These are phyloP conservation scores for Mormoops blainvillei DNA, from an alignment of 2,113 vertebrate species.

Conservation along the genomic window DNA sequence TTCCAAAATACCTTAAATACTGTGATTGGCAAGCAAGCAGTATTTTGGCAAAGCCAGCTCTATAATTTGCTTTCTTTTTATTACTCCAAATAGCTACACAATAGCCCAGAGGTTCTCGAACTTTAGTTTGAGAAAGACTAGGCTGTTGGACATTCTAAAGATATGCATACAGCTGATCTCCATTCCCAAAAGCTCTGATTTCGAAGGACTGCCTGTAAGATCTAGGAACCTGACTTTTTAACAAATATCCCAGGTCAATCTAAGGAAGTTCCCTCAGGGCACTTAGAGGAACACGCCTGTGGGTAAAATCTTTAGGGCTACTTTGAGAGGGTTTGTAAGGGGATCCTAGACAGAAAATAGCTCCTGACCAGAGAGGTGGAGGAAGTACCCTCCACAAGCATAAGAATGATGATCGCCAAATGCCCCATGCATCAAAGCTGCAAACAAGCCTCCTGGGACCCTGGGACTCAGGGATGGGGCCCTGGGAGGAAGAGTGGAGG, in stretches of 20 bases:
- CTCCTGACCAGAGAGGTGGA: neutral
- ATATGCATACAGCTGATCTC: neutral
- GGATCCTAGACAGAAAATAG: neutral
- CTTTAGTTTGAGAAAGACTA: neutral
- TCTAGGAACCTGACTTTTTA: neutral
- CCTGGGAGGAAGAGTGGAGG: neutral
- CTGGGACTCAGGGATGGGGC: neutral
- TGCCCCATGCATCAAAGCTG: neutral
- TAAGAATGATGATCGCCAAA: neutral
- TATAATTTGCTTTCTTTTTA: neutral
- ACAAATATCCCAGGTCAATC: neutral
- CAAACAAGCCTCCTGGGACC: neutral
- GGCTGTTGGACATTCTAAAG: neutral
- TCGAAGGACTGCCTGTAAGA: neutral
- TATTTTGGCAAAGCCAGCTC: neutral
- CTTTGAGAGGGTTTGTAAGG: neutral
- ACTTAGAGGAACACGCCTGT: neutral
- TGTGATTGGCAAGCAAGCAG: neutral
- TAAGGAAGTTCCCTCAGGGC: neutral
- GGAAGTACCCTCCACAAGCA: neutral
- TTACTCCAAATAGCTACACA: neutral
- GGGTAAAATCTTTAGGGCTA: neutral
- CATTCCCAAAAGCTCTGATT: neutral
- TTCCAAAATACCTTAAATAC: neutral
- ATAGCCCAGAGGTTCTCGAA: neutral